phyloP scores from a whole-genome alignment of 2,797 vertebrate genomes.

The Crenuchus spilurus region DNA sequence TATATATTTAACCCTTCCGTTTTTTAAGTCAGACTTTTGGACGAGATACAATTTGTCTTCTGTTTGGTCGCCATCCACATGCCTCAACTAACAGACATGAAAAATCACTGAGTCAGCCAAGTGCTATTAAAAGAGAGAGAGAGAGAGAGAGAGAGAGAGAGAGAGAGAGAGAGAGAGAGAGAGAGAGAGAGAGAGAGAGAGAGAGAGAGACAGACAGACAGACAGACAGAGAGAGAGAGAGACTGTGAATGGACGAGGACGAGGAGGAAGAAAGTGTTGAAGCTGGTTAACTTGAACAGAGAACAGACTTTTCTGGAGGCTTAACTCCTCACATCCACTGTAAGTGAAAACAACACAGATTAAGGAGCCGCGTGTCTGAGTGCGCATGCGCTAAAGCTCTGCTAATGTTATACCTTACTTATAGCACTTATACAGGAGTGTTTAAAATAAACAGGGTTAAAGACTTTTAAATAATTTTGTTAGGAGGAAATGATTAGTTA shows the following conservation, averaged over 20 bases:
- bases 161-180: neutral
- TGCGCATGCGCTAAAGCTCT: constrained; percentile 39
- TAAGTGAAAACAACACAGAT: constrained; percentile 79
- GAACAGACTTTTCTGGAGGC: constrained; percentile 68
- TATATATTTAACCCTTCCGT: neutral
- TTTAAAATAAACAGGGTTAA: no score
- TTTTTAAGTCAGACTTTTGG: neutral
- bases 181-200: neutral
- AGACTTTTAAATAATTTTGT: no score
- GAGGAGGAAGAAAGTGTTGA: constrained; percentile 56
- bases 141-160: constrained; percentile 30
- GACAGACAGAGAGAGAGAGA: constrained; percentile 41
- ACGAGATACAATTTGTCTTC: constrained; percentile 2
- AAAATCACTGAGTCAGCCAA: constrained; percentile 71
- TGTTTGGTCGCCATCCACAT: constrained; percentile 47
- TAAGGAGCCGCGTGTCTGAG: constrained; percentile 61
- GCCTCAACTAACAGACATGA: constrained; percentile 64
- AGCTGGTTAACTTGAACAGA: constrained; percentile 66
- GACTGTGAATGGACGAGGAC: constrained; percentile 68
- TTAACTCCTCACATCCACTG: constrained; percentile 67
- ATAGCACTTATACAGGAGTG: no score
- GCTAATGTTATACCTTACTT: neutral
- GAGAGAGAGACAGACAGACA: neutral
- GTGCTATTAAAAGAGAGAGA: constrained; percentile 76
- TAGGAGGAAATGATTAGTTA: no score